Base-by-base conservation (phyloP, 2,797 vertebrate species). In the Pangasius mekongensis region DNA sequence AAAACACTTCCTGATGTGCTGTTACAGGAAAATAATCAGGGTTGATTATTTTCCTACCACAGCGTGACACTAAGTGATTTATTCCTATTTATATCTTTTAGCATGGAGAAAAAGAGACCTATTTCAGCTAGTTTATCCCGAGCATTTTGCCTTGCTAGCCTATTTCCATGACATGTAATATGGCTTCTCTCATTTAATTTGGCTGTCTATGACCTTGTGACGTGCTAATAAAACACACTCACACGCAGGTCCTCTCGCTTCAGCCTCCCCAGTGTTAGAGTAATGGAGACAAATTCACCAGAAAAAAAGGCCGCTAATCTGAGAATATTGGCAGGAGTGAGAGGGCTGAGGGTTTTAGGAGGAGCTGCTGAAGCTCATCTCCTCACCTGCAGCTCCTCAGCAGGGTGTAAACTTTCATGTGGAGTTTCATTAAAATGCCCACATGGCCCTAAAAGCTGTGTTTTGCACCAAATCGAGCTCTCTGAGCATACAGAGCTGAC, bases 361-460 rank as follows among this genome's bases (percentile, higher is more conserved):
- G 81, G 89, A 90, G 91, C 91, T 85, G 87, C 93, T 92, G 92
- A 96, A 95, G 94, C 94, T 95, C 94, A 96, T 97, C 95, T 95
- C 92, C 84, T 95, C 95, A 94, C 96, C 95, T 91, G 95, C 95
- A 92, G 96, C 93, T 95, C 93, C 93, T 83, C 89, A 91, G 95
- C 90, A n/a, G 95, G 96, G 92, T 93, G 92, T 94, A 93, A 94
- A 92, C 86, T 62, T 92, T 93, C 95, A 95, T 91, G 94, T 94
- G 92, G 96, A 95, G 96, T 97, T 96, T 96, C 95, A 97, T 97
- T 96, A 96, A 96, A 96, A 94, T 96, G 95, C 95, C 96, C 93
- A 93, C 96, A 96, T 95, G 95, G 94, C 93, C 92, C 94, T 94
- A 95, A 96, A 87, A 95, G 93, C 94, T 91, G 90, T 89, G 95